Conservation (phyloP, 2,113 vertebrate species). For the Caranx ignobilis region DNA sequence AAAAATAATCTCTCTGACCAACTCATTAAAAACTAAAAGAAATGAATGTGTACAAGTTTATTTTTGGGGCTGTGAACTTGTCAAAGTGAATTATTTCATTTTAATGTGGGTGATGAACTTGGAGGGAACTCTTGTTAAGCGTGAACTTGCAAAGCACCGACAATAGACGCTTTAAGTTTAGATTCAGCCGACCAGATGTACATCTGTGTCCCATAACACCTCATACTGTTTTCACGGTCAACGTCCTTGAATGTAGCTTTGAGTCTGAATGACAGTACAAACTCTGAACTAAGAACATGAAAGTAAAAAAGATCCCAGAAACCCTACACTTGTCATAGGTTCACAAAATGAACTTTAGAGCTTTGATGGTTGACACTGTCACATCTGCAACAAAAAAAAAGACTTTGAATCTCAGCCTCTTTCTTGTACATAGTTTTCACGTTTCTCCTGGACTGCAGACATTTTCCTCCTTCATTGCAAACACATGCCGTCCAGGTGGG, state of each 20-base stretch:
- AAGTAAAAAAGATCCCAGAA: not conserved
- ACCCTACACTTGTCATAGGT: not conserved
- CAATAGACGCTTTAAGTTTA: no score
- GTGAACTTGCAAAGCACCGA: not conserved
- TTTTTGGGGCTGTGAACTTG: no score
- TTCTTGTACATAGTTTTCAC: constrained; percentile 7
- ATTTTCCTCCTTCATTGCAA: not conserved
- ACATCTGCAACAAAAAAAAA: not conserved
- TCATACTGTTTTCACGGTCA: no score
- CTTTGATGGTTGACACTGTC: not conserved
- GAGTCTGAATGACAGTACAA: not conserved
- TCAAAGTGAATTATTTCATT: not conserved
- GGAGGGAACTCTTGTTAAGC: not conserved
- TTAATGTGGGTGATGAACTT: not conserved
- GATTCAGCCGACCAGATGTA: no score
- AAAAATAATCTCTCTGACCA: not conserved
- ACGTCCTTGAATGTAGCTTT: not conserved
- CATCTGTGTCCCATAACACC: not conserved
- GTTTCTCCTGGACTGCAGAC: constrained; percentile 1
- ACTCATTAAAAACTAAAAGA: not conserved
- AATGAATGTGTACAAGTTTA: not conserved
- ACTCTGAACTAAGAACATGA: not conserved
- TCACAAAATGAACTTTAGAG: not conserved
- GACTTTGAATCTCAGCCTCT: not conserved
- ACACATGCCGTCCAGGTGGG: constrained; percentile 43